Percentiles rank a stretch among this genome's conserved stretches.
Evolutionary conservation across 1,140 invertebrate genomes (phyloP).

Genomic region (Drosophila ohnishii): DNA sequence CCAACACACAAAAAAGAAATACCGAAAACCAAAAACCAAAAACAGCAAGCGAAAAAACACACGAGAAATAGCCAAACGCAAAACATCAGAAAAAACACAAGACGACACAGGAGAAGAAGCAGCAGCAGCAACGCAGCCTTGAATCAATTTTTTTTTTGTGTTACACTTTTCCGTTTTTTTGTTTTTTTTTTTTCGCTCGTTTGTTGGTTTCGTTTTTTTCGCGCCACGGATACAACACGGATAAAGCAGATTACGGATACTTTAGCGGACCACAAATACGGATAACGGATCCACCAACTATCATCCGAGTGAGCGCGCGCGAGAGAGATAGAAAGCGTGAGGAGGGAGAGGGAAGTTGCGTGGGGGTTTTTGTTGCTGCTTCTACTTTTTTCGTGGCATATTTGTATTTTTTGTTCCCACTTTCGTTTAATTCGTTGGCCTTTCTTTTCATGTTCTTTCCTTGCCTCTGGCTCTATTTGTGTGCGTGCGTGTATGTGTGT

Average conservation of each 20-base stretch:
- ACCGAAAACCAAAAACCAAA: slow-evolving; percentile 21
- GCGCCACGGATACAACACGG: slow-evolving; percentile 46
- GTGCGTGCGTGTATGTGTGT: not conserved
- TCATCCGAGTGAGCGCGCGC: slow-evolving; percentile 12
- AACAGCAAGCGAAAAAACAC: slow-evolving; percentile 17
- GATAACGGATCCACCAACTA: slow-evolving; percentile 17
- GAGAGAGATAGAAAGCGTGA: slow-evolving; percentile 4
- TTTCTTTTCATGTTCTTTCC: slow-evolving; percentile 15
- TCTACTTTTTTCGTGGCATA: slow-evolving; percentile 63
- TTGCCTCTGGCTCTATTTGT: slow-evolving; percentile 12
- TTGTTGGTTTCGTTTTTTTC: slow-evolving; percentile 15
- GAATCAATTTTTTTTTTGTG: slow-evolving; percentile 42
- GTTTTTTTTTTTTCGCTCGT: slow-evolving; percentile 4
- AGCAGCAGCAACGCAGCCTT: slow-evolving; percentile 23
- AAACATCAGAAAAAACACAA: slow-evolving; percentile 17
- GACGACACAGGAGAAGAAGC: slow-evolving; percentile 13
- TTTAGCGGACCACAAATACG: slow-evolving; percentile 7
- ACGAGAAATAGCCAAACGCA: slow-evolving; percentile 28
- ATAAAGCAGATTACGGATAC: slow-evolving; percentile 25
- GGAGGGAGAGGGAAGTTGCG: slow-evolving; percentile 21
- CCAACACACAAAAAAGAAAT: slow-evolving; percentile 18
- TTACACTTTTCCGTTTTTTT: slow-evolving; percentile 14
- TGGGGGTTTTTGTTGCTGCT: slow-evolving; percentile 33
- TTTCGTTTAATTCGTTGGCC: slow-evolving; percentile 41
- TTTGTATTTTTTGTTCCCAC: slow-evolving; percentile 30